Evolutionary conservation across 2,888 invertebrate species (phyloP).

Genomic region (Dioctria rufipes): DNA sequence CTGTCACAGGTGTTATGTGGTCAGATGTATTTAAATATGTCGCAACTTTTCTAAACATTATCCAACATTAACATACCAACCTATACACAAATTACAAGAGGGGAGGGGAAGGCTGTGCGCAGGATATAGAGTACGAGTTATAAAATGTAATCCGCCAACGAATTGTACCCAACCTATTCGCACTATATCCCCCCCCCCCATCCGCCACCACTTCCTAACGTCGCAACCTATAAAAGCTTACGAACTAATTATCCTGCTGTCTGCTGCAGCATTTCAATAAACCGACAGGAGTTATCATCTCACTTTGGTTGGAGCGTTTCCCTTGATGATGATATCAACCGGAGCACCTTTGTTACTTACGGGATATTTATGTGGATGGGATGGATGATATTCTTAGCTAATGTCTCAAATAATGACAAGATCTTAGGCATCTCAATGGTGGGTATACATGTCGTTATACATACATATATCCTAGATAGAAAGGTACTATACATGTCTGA

Average conservation of each 20-base stretch:
- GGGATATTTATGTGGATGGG: not conserved
- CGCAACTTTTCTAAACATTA: constrained; percentile 6
- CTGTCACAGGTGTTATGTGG: constrained; percentile 17
- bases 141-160: not conserved
- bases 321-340: not conserved
- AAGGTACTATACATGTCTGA: no score
- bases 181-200: no score
- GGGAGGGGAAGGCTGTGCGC: no score
- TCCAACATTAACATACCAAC: not conserved
- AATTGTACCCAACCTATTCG: no score
- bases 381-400: not conserved
- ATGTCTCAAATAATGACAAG: not conserved
- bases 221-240: not conserved
- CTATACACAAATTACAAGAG: no score
- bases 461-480: no score
- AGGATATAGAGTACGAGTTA: not conserved
- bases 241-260: not conserved
- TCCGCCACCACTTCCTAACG: not conserved
- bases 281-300: not conserved
- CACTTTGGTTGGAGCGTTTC: not conserved
- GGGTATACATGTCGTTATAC: not conserved
- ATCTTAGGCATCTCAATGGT: not conserved
- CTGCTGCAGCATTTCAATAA: constrained; percentile 5
- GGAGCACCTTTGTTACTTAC: not conserved
- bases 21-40: constrained; percentile 9